Evolutionary conservation across 37 sponge, comb jelly and placozoan genomes (phyloP), one percentile per base, ranked within the genome.

Genomic region (Amphimedon queenslandica): DNA sequence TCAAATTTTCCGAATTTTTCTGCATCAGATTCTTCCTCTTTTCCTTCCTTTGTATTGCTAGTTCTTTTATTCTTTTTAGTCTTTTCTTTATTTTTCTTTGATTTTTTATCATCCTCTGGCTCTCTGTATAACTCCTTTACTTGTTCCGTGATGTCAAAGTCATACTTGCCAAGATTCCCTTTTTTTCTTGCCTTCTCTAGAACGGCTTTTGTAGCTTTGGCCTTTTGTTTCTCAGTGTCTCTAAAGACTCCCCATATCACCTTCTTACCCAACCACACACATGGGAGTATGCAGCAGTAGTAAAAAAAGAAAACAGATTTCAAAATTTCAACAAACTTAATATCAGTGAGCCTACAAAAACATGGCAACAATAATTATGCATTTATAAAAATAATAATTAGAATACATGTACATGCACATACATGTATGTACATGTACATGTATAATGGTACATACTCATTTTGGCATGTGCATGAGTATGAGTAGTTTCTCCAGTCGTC

Each of bases 401-500:
- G 18, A 20, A 20, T 27, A 20, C 64, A 63, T 63, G 30, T 63
- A n/a, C 11, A n/a, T n/a, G 24, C 64, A 8, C 24, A 63, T n/a
- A n/a, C n/a, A n/a, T n/a, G n/a, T n/a, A 53, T 53, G 55, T 53
- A 20, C 20, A 20, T 21, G 55, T 53, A n/a, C n/a, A n/a, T n/a
- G n/a, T n/a, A n/a, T 11, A 31, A 29, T 34, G 60, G 4, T 25
- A 71, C 87, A 77, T 64, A 90, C 91, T 90, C 91, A 31, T 40
- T 61, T 20, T 85, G 73, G 67, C 91, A 90, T 58, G 56, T 69
- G 77, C 91, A 90, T 1, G 72, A 77, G 47, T 76, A 90, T 2
- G 86, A 85, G 29, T 79, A 74, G 60, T 90, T 90, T 58, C 75
- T 82, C 91, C 91, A 90, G 75, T 90, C 87, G 57, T 90, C 82